Percentiles rank a stretch among this genome's conserved stretches.
phyloP scores from a whole-genome alignment of 2,888 invertebrate genomes.

The Diogma glabrata region DNA sequence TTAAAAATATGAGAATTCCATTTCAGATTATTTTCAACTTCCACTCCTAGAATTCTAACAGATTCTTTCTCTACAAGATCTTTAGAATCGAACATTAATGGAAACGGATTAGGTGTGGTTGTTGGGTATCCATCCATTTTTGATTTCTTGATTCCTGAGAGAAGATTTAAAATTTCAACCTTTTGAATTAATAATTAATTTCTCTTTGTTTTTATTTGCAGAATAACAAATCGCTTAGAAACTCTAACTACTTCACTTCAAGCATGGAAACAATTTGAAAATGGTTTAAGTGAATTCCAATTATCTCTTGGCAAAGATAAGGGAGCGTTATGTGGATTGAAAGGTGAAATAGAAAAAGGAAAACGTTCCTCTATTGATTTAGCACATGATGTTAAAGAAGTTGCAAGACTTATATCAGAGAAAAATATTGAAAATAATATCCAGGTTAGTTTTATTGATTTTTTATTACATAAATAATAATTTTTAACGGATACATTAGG shows the following conservation, averaged over 20 bases:
- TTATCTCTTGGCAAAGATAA: constrained; percentile 61
- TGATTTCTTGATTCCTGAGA: no score
- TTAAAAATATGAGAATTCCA: no score
- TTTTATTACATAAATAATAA: background rate
- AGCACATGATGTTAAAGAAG: constrained; percentile 36
- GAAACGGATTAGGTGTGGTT: no score
- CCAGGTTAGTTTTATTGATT: constrained; percentile 21
- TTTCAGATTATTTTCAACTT: no score
- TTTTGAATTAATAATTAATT: no score
- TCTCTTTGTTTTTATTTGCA: constrained; percentile 33
- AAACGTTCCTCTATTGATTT: constrained; percentile 32
- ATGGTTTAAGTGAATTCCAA: constrained; percentile 62
- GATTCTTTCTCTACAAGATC: no score
- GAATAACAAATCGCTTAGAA: constrained; percentile 59
- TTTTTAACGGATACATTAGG: background rate
- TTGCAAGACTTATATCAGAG: constrained; percentile 35
- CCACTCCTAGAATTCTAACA: no score
- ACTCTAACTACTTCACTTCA: constrained; percentile 58
- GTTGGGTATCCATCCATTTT: no score
- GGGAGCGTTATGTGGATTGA: constrained; percentile 34
- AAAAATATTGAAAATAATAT: constrained; percentile 34
- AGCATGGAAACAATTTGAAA: constrained; percentile 66
- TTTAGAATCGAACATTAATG: no score
- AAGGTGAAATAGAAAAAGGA: constrained; percentile 34
- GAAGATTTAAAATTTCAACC: no score